Evolutionary conservation across 2,113 vertebrate genomes (phyloP), one percentile per base, ranked within the genome.

Genomic region (Notothenia rossii): DNA sequence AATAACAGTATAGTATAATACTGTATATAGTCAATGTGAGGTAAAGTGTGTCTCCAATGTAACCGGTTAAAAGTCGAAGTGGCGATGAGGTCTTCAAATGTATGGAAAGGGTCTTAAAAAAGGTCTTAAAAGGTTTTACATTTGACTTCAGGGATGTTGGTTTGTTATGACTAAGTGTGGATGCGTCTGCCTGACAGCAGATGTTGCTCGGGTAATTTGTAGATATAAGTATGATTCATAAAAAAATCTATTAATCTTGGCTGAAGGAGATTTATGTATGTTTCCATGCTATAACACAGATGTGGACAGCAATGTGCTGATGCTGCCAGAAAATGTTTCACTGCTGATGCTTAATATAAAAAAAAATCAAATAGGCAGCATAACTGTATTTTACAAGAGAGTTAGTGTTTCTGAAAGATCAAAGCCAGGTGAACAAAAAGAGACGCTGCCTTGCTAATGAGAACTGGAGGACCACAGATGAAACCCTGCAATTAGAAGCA

Each of bases 371-470:
- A 43, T 40, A 58, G 29, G 36, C 33, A 49, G 33, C 8, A 25
- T 61, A 13, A 33, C 63, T 43, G 63, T 48, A 69, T 76, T 82
- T 82, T 85, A 65, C 68, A 88, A 90, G 65, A 71, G 66, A 81
- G 80, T 79, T 73, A 67, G 75, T 70, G 49, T 85, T 80, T 62
- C 58, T 54, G 79, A 72, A 72, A 94, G 81, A 94, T 95, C 91
- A 95, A 95, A 94, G 93, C 74, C 83, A 84, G 83, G 78, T 91
- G 75, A 91, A 86, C 76, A 72, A 53, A 81, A 79, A 80, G 86
- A 94, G 90, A 86, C 58, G 22, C 73, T 60, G 49, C 78, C 79
- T 82, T 80, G 70, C 79, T 92, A 89, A 93, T 86, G 86, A 90
- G 87, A 89, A 89, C 64, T 69, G 53, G 65, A 85, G 87, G 61